These are phyloP conservation scores for Uromys caudimaculatus DNA, from an alignment of 2,797 vertebrate species.

Conservation along the genomic window DNA sequence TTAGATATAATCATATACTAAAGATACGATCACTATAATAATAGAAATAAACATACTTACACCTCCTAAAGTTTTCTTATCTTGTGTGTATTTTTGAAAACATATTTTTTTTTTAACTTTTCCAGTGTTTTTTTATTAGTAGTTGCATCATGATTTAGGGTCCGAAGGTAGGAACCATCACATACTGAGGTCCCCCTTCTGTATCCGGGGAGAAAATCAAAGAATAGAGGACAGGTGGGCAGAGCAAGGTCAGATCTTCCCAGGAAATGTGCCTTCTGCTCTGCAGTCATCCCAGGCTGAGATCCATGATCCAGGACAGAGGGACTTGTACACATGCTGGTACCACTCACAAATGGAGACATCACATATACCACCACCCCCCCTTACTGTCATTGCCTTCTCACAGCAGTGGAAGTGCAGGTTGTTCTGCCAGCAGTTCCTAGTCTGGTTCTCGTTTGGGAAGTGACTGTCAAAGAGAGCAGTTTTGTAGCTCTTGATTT, in stretches of 20 bases:
- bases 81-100: too few relatives aligned
- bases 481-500: constrained; percentile 92
- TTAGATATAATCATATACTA: not conserved
- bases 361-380: too few relatives aligned
- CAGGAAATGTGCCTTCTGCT: too few relatives aligned
- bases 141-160: not conserved
- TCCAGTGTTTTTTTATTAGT: not conserved
- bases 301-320: too few relatives aligned
- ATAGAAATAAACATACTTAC: not conserved
- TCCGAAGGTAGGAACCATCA: not conserved
- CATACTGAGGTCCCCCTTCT: constrained; percentile 11
- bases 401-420: constrained; percentile 78
- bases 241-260: constrained; percentile 78
- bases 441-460: constrained; percentile 95
- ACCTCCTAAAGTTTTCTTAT: not conserved
- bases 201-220: not conserved
- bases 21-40: not conserved
- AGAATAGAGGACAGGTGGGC: not conserved
- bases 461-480: constrained; percentile 95
- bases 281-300: not conserved
- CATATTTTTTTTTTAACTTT: not conserved
- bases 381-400: constrained; percentile 59
- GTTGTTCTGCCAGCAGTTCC: constrained; percentile 95
- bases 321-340: too few relatives aligned
- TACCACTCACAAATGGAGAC: too few relatives aligned